phyloP scores from a whole-genome alignment of 2,797 vertebrate genomes.

The Rhodeus uyekii region DNA sequence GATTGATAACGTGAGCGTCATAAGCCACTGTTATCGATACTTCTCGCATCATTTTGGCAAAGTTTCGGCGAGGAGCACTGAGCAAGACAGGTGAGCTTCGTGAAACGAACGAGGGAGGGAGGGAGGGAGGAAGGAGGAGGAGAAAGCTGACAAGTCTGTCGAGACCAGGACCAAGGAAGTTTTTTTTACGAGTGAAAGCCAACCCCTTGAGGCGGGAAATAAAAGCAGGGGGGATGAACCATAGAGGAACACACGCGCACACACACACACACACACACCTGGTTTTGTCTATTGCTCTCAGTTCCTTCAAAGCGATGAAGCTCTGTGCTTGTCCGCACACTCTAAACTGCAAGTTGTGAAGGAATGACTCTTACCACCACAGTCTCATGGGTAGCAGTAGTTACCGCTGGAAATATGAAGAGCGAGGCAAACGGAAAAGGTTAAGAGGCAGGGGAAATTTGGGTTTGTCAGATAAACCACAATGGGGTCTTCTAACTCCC shows the following conservation, averaged over 20 bases:
- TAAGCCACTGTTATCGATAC: constrained; percentile 95
- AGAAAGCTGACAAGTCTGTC: constrained; percentile 59
- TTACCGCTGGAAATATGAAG: constrained; percentile 1
- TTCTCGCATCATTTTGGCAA: constrained; percentile 95
- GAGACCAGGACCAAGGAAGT: constrained; percentile 61
- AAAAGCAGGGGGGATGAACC: neutral
- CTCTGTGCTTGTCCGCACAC: neutral
- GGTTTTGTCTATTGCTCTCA: constrained; percentile 12
- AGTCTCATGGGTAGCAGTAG: neutral
- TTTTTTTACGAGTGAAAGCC: constrained; percentile 62
- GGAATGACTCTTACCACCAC: neutral
- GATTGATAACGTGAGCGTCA: constrained; percentile 92
- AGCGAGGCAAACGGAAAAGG: constrained; percentile 41
- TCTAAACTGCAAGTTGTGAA: neutral
- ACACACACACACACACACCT: constrained; percentile 1
- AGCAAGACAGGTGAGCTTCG: constrained; percentile 17
- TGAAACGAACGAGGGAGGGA: constrained; percentile 21
- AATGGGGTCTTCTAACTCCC: constrained; percentile 43
- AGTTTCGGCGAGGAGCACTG: constrained; percentile 15
- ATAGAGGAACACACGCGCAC: neutral
- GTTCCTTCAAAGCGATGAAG: constrained; percentile 26
- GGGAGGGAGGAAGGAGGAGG: constrained; percentile 5
- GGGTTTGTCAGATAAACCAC: constrained; percentile 64
- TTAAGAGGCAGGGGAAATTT: constrained; percentile 66
- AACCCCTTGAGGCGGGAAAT: constrained; percentile 58